A percentile compares a stretch with the other conserved stretches of the same genome.
Conservation (phyloP, 2,888 invertebrate species). For the Agonopterix subpropinquella region DNA sequence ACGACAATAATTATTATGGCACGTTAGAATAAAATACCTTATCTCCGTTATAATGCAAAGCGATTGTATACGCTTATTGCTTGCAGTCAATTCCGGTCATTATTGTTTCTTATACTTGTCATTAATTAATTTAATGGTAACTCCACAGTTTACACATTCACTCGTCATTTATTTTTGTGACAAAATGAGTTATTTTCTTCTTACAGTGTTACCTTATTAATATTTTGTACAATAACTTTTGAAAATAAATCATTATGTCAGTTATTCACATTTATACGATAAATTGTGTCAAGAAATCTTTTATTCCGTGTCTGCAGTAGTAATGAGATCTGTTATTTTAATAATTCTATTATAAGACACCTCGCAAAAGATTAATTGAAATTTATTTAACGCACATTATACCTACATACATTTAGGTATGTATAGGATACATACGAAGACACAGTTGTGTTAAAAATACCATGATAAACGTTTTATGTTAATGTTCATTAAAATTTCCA, state of each 20-base stretch:
- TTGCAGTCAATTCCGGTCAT: conserved; percentile 45
- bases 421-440: background rate
- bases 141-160: conserved; percentile 4
- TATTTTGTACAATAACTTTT: conserved; percentile 16
- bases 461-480: too few species aligned
- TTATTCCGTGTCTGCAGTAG: conserved; percentile 19
- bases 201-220: background rate
- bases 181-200: conserved; percentile 18
- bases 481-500: too few species aligned
- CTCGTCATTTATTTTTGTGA: conserved; percentile 10
- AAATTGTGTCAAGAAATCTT: conserved; percentile 26
- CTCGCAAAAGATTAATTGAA: conserved; percentile 12
- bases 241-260: conserved; percentile 24
- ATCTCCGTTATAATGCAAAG: conserved; percentile 31
- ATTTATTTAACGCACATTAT: background rate
- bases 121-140: conserved; percentile 26
- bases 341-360: conserved; percentile 20
- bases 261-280: conserved; percentile 9
- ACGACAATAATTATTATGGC: conserved; percentile 42
- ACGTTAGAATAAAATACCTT: conserved; percentile 40
- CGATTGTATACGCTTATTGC: conserved; percentile 36
- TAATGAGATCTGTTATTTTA: conserved; percentile 43
- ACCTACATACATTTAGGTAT: conserved; percentile 1
- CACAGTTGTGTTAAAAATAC: too few species aligned
- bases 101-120: conserved; percentile 14